Conservation (phyloP, 2,113 vertebrate species). For the Motacilla tschutschensis region DNA sequence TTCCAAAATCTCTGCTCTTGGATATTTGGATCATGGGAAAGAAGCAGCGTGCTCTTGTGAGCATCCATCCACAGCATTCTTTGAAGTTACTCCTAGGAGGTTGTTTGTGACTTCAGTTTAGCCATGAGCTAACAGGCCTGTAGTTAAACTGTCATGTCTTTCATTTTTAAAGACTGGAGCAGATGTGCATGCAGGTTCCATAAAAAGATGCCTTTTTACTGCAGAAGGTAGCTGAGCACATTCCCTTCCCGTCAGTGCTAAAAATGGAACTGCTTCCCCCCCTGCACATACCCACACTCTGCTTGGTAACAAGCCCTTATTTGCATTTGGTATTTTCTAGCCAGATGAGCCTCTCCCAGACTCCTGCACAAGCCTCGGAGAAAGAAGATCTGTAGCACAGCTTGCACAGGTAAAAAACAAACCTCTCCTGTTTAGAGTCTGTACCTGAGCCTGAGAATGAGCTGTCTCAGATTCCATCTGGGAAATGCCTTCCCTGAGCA, state of each 20-base stretch:
- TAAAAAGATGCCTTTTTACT: conserved; percentile 1
- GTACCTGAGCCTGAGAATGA: background rate
- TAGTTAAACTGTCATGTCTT: background rate
- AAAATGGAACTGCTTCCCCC: conserved; percentile 27
- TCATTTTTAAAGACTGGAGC: background rate
- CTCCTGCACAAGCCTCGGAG: background rate
- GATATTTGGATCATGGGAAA: background rate
- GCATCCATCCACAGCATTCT: background rate
- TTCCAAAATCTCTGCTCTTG: background rate
- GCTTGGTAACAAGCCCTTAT: conserved; percentile 6
- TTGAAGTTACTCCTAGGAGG: background rate
- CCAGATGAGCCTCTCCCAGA: background rate
- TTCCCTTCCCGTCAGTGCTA: background rate
- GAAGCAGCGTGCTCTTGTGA: background rate
- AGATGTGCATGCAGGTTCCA: conserved; percentile 32
- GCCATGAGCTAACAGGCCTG: background rate
- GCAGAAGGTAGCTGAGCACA: conserved; percentile 24
- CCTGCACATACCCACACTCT: conserved; percentile 20
- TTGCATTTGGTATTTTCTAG: conserved; percentile 49
- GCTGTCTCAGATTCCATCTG: background rate
- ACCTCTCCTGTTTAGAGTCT: background rate
- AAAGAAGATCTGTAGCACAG: conserved; percentile 70
- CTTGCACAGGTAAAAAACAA: conserved; percentile 79
- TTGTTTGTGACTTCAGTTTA: background rate
- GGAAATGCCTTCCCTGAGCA: background rate